Base-by-base conservation (phyloP, 2,888 invertebrate species). In the Conistra vaccinii region DNA sequence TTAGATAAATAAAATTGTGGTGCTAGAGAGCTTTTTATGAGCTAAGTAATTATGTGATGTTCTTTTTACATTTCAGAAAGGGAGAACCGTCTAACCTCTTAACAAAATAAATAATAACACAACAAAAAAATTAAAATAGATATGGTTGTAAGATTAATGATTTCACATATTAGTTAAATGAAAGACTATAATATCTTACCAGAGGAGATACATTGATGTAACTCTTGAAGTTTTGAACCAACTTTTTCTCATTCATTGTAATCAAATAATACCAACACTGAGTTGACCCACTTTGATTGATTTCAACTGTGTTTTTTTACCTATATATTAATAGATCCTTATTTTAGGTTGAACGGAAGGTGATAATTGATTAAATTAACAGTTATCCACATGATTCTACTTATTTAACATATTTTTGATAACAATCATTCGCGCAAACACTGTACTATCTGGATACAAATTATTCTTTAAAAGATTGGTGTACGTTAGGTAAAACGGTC, bases 181-280 rank as follows among this genome's bases (percentile, higher is more conserved):
- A 61, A 61, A 65, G 9, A 51, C 20, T 29, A 48, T 10, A 55
- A 72, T 68, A 69, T 65, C 77, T 93, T 91, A 96, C 96, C 94
- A 93, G 89, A 75, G 94, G 91, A 80, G 95, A 92, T 85, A 94
- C 95, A 89, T 95, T 95, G 89, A 97, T 95, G 93, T 97, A 97
- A 90, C 97, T 97, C 92, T 95, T 97, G 92, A 97, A 97, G 92
- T 96, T 97, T 87, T 96, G 95, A 78, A 95, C 95, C 83, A 96
- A 89, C 91, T 96, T 96, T 93, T 96, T 96, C 88, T 97, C 97
- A 92, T 96, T 96, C 97, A 97, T 97, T 94, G 93, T 96, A 91
- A 89, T 90, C 89, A 90, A 90, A 87, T 91, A 88, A 81, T 85
- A 89, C 90, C 88, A 89, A 88, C 90, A 89, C 90, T 91, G 81